A percentile compares a stretch with the other conserved stretches of the same genome.
These are phyloP conservation scores for Macrophya annulata DNA, from an alignment of 2,888 invertebrate species.

Conservation along the genomic window DNA sequence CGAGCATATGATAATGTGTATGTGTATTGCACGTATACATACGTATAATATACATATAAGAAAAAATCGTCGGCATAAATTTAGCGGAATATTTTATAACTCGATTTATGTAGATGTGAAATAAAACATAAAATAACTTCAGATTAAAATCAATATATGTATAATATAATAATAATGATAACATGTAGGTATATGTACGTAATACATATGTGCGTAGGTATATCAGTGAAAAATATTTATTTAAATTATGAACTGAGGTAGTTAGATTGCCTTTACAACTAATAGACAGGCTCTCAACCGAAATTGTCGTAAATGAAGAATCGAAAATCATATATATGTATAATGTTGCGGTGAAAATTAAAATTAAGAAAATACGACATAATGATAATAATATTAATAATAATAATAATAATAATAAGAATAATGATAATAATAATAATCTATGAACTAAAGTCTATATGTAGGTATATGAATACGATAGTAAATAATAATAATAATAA, in stretches of 20 bases:
- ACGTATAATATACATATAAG: not conserved
- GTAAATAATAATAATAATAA: slow-evolving; percentile 25
- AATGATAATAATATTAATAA: slow-evolving; percentile 30
- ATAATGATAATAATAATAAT: slow-evolving; percentile 26
- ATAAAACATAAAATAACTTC: not conserved
- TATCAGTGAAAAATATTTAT: slow-evolving; percentile 40
- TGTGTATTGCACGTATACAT: too few relatives aligned
- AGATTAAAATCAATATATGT: not conserved
- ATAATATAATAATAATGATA: not conserved
- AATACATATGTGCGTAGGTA: not conserved
- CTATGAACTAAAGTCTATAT: slow-evolving; percentile 18
- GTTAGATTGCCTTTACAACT: slow-evolving; percentile 53
- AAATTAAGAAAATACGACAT: slow-evolving; percentile 24
- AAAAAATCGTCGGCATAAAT: too few relatives aligned
- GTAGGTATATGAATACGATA: slow-evolving; percentile 14
- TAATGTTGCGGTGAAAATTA: slow-evolving; percentile 2
- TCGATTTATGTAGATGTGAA: not conserved
- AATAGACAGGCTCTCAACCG: slow-evolving; percentile 49
- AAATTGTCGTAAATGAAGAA: slow-evolving; percentile 26
- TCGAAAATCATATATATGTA: not conserved
- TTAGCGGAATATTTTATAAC: too few relatives aligned
- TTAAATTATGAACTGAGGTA: slow-evolving; percentile 52
- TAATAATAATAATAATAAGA: slow-evolving; percentile 33
- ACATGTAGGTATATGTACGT: not conserved
- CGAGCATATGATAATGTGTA: not conserved